phyloP scores from a whole-genome alignment of 2,797 vertebrate genomes.

The Myotis findleyi region DNA sequence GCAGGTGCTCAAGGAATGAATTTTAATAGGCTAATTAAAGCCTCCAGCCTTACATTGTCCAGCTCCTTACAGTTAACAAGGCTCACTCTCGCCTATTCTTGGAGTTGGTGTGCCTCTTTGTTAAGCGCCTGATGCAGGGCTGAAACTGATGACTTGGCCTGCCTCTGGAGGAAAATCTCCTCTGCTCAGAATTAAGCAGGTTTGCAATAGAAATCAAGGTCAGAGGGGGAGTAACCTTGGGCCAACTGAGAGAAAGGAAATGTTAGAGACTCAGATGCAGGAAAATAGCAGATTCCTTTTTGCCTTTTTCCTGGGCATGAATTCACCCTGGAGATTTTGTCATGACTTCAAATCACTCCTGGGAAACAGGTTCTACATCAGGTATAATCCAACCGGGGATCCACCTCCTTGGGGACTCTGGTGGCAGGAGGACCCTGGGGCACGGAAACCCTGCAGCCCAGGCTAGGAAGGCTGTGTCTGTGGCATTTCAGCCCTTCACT shows the following conservation, averaged over 20 bases:
- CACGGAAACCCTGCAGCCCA: not conserved
- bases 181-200: not conserved
- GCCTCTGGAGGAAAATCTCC: not conserved
- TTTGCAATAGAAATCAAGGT: conserved; percentile 8
- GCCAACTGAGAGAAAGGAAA: not conserved
- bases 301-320: not conserved
- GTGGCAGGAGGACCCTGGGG: fast-evolving
- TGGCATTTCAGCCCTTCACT: not conserved
- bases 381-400: not conserved
- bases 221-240: not conserved
- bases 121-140: not conserved
- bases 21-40: not conserved
- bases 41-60: fast-evolving
- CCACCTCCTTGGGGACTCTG: not conserved
- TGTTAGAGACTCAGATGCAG: not conserved
- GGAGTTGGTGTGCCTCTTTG: not conserved
- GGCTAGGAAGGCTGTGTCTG: not conserved
- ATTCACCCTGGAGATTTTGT: not conserved
- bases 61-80: not conserved
- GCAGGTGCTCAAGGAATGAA: not conserved
- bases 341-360: not conserved
- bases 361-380: not conserved
- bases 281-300: not conserved
- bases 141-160: not conserved
- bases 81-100: not conserved